Evolutionary conservation across 1,140 invertebrate species (phyloP), one percentile per base, ranked within the genome.

Genomic region (Stratiolaelaps scimitus): DNA sequence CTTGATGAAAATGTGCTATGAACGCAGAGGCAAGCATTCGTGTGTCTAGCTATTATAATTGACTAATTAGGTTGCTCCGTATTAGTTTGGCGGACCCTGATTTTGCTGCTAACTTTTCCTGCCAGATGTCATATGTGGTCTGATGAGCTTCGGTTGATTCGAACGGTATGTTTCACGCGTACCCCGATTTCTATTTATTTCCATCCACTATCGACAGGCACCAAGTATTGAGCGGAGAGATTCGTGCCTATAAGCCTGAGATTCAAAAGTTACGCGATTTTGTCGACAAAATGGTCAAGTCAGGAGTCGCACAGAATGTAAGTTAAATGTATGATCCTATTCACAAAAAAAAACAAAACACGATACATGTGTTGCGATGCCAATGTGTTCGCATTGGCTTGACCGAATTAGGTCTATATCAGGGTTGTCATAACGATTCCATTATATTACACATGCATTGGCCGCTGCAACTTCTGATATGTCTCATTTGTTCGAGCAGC

Each of bases 211-310:
- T 93, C 1, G 85, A 89, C 53, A 77, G 92, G 1, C 92, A 97
- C 74, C 83, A 85, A 65, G 86, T 88, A 70, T 77, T 96, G 1
- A 85, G 92, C 72, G 89, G 89, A 44, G 92, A 97, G 78, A 81
- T 98, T 30, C 84, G 87, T 69, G 88, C 92, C 0, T 96, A 96
- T 72, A 82, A 84, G 60, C 85, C 84, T 0, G 93, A 98, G 71
- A 88, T 98, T 67, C 83, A 85, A 64, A 83, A 88, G 64, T 78
- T 98, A 7, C 88, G 90, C 73, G 78, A 83, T 64, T 85, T 92
- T 73, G 90, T 92, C 0, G 84, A 88, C 46, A 81, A 85, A 68
- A 80, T 95, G 7, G 82, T 87, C 17, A 82, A 83, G 65, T 83
- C 84, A 5, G 89, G 88, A 28, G 88, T 89, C 67, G 84, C 83